phyloP scores from a whole-genome alignment of 37 sponge, comb jelly and placozoan genomes.

The Petrosia ficiformis region DNA sequence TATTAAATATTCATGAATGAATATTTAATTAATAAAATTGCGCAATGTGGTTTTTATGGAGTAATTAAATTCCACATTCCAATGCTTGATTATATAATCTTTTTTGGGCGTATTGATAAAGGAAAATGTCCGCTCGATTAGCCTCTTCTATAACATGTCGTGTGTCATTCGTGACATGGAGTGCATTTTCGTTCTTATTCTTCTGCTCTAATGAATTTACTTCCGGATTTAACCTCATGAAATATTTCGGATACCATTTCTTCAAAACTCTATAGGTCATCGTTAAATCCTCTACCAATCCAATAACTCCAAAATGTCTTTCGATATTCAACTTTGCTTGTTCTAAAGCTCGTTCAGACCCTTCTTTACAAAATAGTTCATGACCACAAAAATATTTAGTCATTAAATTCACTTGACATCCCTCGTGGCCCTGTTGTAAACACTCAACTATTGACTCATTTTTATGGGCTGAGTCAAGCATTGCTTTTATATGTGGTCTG shows the following conservation, averaged over 20 bases:
- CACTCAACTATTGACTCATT: constrained; percentile 58
- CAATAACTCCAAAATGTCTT: constrained; percentile 58
- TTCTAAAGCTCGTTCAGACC: constrained; percentile 42
- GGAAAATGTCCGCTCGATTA: constrained; percentile 63
- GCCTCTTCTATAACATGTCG: constrained; percentile 21
- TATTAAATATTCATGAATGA: too few species aligned
- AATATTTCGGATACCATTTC: constrained; percentile 49
- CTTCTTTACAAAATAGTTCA: constrained; percentile 44
- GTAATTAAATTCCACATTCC: constrained; percentile 26
- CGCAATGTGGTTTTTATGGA: too few species aligned
- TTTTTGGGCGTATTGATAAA: constrained; percentile 63
- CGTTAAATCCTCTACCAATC: constrained; percentile 68
- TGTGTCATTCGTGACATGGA: constrained; percentile 8
- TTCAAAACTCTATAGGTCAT: constrained; percentile 37
- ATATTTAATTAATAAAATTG: too few species aligned
- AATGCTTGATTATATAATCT: constrained; percentile 18
- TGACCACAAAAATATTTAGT: constrained; percentile 92
- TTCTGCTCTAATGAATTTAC: background rate
- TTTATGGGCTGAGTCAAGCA: constrained; percentile 32
- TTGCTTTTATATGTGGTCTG: constrained; percentile 39
- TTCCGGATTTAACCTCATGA: background rate
- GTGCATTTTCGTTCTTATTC: constrained; percentile 45
- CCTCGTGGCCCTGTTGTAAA: constrained; percentile 43
- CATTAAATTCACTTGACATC: constrained; percentile 74
- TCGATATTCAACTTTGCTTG: constrained; percentile 61